phyloP scores from a whole-genome alignment of 2,888 invertebrate genomes.

The Acanthacorydalis orientalis region DNA sequence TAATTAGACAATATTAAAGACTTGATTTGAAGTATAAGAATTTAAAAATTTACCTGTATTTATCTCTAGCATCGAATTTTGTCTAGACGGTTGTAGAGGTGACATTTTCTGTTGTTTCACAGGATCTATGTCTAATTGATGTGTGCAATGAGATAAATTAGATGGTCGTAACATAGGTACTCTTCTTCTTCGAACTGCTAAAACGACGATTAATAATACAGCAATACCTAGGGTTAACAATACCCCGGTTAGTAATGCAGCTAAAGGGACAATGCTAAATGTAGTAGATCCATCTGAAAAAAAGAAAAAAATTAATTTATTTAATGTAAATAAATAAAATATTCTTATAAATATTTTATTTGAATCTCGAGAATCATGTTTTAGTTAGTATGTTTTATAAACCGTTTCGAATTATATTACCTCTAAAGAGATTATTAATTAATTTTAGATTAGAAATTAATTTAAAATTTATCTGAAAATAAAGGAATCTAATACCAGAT shows the following conservation, averaged over 20 bases:
- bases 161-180: conserved; percentile 18
- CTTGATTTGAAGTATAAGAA: background rate
- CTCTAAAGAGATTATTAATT: too few species aligned
- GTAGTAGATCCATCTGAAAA: conserved; percentile 47
- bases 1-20: background rate
- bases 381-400: too few species aligned
- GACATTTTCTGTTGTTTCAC: conserved; percentile 34
- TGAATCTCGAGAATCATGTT: too few species aligned
- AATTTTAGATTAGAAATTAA: too few species aligned
- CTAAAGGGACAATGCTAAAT: conserved; percentile 54
- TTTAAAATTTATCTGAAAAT: too few species aligned
- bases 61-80: conserved; percentile 46
- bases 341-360: too few species aligned
- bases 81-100: conserved; percentile 23
- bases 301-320: conserved; percentile 7
- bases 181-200: conserved; percentile 43
- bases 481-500: too few species aligned
- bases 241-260: conserved; percentile 48
- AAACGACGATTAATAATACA: conserved; percentile 42
- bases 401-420: too few species aligned
- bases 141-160: conserved; percentile 23
- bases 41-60: conserved; percentile 39
- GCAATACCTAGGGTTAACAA: conserved; percentile 46
- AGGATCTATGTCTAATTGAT: conserved; percentile 22
- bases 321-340: too few species aligned